Evolutionary conservation across 2,888 invertebrate species (phyloP), one percentile per base, ranked within the genome.

Genomic region (Atrina japonica): DNA sequence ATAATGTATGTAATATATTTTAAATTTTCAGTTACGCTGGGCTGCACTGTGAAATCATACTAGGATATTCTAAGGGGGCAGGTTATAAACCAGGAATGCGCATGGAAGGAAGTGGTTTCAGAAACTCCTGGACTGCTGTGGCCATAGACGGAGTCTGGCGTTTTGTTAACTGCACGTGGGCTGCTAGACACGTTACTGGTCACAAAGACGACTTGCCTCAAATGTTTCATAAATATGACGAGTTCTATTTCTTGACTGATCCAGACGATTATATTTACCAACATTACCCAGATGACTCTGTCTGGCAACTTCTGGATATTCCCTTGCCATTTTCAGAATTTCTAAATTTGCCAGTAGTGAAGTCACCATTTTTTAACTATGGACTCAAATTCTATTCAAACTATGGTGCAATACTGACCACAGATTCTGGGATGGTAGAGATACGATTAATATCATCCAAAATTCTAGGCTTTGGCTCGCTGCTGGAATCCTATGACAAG

Each of bases 91-190:
- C 99, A 0, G 98, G 98, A 0, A 89, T 91, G 85, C 83, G 86
- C 16, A 90, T 92, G 73, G 90, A 90, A 53, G 91, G 91, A 53
- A 83, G 83, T 55, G 49, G 82, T 14, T 99, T 99, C 93, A 93
- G 98, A 27, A 99, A 99, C 92, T 99, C 98, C 0, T 99, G 99
- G 99, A 99, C 99, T 90, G 98, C 99, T 0, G 99, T 99, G 5
- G 98, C 95, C 91, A 97, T 99, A 23, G 98, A 98, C 0, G 98
- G 98, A 0, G 97, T 97, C 0, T 99, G 99, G 99, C 93, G 99
- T 66, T 98, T 99, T 91, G 97, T 99, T 16, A 99, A 99, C 92
- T 98, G 98, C 91, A 99, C 99, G 91, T 99, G 99, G 99, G 99
- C 99, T 1, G 98, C 99, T 0, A 92, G 99, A 66, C 99, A 86